Evolutionary conservation across 2,113 vertebrate species (phyloP).

Genomic region (Pogona vitticeps): DNA sequence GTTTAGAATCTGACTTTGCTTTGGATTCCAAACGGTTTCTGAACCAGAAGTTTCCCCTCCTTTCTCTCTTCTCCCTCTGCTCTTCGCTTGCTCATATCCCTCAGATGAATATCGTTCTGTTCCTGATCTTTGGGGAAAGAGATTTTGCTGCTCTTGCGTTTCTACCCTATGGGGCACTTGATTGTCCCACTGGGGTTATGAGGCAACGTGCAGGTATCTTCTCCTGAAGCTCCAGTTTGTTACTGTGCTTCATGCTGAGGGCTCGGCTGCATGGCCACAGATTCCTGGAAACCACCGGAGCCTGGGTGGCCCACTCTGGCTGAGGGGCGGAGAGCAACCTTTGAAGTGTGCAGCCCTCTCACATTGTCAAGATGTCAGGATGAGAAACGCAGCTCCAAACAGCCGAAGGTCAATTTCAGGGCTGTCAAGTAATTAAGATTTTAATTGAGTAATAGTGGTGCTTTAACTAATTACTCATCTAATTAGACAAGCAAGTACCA

Average conservation of each 20-base stretch:
- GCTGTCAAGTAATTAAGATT: neutral
- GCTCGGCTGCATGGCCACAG: too few species aligned
- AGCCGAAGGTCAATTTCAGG: neutral
- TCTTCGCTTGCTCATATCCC: neutral
- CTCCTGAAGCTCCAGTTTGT: neutral
- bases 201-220: neutral
- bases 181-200: neutral
- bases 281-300: too few species aligned
- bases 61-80: too few species aligned
- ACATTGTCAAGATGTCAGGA: neutral
- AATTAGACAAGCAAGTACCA: neutral
- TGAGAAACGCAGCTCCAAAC: neutral
- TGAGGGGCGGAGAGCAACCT: neutral
- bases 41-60: too few species aligned
- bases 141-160: neutral
- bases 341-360: neutral
- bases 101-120: neutral
- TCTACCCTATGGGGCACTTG: neutral
- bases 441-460: neutral
- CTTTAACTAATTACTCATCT: neutral
- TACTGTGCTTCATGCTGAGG: neutral
- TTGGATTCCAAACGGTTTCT: too few species aligned
- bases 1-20: too few species aligned
- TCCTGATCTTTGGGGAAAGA: neutral
- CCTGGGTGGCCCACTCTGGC: too few species aligned